Conservation (phyloP, 1,140 invertebrate genomes). For the Eciton burchellii region DNA sequence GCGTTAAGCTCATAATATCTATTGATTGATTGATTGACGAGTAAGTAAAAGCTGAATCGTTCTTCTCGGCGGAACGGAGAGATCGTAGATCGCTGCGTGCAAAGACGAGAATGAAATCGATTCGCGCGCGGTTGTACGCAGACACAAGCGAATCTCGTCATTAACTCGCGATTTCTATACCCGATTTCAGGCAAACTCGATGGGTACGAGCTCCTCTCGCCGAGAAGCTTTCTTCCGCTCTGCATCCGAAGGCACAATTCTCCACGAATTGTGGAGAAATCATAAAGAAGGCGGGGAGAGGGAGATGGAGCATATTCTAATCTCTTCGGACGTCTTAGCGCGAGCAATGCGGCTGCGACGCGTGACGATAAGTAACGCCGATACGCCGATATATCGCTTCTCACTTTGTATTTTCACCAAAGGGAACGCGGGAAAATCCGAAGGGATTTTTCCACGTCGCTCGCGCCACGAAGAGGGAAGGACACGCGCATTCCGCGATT, state of each 20-base stretch:
- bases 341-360: background rate
- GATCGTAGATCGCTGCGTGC: too few species aligned
- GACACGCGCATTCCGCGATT: constrained; percentile 8
- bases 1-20: too few species aligned
- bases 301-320: background rate
- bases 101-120: too few species aligned
- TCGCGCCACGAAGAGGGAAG: background rate
- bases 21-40: too few species aligned
- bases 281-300: background rate
- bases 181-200: too few species aligned
- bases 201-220: too few species aligned
- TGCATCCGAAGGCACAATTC: background rate
- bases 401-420: constrained; percentile 15
- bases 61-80: too few species aligned
- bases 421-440: background rate
- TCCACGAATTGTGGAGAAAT: background rate
- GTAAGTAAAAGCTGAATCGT: too few species aligned
- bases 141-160: too few species aligned
- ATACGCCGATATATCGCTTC: constrained; percentile 8
- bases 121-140: too few species aligned
- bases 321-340: constrained; percentile 8
- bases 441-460: background rate
- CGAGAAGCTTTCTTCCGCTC: too few species aligned
- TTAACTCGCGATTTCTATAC: too few species aligned
- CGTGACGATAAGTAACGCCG: background rate